phyloP scores from a whole-genome alignment of 2,797 vertebrate genomes.

The Gallinago stenura region DNA sequence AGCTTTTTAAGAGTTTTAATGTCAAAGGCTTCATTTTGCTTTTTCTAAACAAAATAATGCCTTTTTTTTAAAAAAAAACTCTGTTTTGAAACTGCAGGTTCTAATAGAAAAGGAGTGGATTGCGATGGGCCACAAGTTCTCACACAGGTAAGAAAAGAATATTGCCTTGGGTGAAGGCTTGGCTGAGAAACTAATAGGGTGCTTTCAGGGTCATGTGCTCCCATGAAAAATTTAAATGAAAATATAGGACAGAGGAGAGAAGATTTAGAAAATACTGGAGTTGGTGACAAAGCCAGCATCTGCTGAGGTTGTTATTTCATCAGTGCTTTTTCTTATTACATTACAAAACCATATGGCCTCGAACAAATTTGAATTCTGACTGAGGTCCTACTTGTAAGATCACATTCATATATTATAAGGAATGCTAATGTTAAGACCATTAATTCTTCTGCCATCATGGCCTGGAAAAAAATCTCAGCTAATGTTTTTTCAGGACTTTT shows the following conservation, averaged over 20 bases:
- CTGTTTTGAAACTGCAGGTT: constrained; percentile 70
- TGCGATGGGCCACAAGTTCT: constrained; percentile 85
- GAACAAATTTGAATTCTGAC: not conserved
- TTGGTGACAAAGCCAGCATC: not conserved
- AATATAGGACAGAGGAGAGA: not conserved
- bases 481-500: not conserved
- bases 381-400: not conserved
- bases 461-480: not conserved
- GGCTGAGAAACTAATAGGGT: not conserved
- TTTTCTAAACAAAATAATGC: not conserved
- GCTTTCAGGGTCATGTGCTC: not conserved
- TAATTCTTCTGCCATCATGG: not conserved
- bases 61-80: not conserved
- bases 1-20: not conserved
- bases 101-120: constrained; percentile 86
- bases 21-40: not conserved
- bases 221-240: not conserved
- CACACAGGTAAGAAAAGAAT: constrained; percentile 78
- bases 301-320: not conserved
- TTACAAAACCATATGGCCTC: not conserved
- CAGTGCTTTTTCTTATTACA: not conserved
- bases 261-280: not conserved
- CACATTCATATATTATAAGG: rapidly evolving
- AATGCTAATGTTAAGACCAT: not conserved
- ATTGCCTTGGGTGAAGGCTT: not conserved